phyloP scores from a whole-genome alignment of 2,888 invertebrate genomes.

The Caenorhabditis sp. region DNA sequence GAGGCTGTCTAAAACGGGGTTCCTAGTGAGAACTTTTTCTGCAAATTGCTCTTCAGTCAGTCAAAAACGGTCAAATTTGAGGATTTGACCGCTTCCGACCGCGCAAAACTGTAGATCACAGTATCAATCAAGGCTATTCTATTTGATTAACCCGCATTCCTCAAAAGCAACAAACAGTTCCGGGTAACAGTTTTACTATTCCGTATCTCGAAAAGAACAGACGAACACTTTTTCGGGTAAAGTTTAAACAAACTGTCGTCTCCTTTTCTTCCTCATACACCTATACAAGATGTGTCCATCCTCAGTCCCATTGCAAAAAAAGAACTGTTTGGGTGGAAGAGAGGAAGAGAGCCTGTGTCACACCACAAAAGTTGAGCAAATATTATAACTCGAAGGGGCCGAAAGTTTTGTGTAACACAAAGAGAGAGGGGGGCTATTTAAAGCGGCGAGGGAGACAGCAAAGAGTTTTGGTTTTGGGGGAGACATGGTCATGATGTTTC shows the following conservation, averaged over 20 bases:
- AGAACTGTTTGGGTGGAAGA: neutral
- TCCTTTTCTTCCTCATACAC: conserved; percentile 1
- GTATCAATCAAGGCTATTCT: neutral
- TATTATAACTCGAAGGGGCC: neutral
- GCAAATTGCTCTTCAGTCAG: too few species aligned
- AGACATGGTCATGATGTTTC: conserved; percentile 22
- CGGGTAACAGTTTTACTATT: conserved; percentile 4
- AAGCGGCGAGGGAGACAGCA: neutral
- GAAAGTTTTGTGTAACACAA: conserved; percentile 18
- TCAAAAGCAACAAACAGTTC: neutral
- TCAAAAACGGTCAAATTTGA: too few species aligned
- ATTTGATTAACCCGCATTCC: neutral
- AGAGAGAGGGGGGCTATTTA: conserved; percentile 23
- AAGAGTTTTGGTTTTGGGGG: conserved; percentile 2
- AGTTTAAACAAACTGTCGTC: conserved; percentile 34
- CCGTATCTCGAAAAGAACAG: conserved; percentile 23
- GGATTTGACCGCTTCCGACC: too few species aligned
- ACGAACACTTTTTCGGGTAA: conserved; percentile 36
- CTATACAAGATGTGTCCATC: conserved; percentile 29
- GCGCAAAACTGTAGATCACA: too few species aligned
- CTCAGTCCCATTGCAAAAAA: conserved; percentile 1
- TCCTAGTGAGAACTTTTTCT: too few species aligned
- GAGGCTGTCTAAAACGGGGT: too few species aligned
- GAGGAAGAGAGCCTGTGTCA: conserved; percentile 11
- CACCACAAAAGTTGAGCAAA: conserved; percentile 45